Evolutionary conservation across 2,797 vertebrate species (phyloP), one percentile per base, ranked within the genome.

Genomic region (Streptopelia turtur): DNA sequence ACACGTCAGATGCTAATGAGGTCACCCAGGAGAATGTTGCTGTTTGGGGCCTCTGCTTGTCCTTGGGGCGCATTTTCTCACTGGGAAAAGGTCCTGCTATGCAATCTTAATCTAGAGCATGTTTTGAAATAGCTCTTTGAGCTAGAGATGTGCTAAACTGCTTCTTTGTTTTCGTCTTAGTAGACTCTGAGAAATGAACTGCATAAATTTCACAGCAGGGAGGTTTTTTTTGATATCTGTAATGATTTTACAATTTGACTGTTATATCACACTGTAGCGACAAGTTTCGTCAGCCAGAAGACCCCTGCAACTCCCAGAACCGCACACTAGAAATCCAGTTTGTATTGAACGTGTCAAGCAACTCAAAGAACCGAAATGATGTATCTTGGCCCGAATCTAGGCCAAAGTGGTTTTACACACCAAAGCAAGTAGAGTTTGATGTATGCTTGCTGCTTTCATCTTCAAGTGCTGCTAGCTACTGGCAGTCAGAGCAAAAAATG

Each of bases 61-160:
- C 88, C 71, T 23, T 3, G 27, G 47, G 56, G 55, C 81, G 52
- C 56, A 82, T 91, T 89, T 96, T 91, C 57, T 93, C 76, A 33
- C 39, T 64, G 71, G 66, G 47, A 82, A 89, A 78, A 87, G 47
- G 21, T 83, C 79, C 81, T 93, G 37, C 50, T 83, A 39, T 31
- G 57, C 59, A 71, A n/a, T 63, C 22, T 43, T 77, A 65, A 88
- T 47, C 60, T 78, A 69, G 45, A 88, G 61, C 60, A 39, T n/a
- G 30, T 92, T 96, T 92, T 87, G 83, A 89, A 94, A 45, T 76
- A 84, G n/a, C 43, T 74, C 28, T 86, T 92, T 66, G 43, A 85
- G 74, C 39, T 50, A 21, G 24, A 53, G 41, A 56, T 79, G 45
- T 95, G 81, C 78, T 91, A 77, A 96, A 78, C 50, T 10, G 35